These are phyloP conservation scores for Chrosomus eos DNA, from an alignment of 2,797 vertebrate species.

Conservation along the genomic window DNA sequence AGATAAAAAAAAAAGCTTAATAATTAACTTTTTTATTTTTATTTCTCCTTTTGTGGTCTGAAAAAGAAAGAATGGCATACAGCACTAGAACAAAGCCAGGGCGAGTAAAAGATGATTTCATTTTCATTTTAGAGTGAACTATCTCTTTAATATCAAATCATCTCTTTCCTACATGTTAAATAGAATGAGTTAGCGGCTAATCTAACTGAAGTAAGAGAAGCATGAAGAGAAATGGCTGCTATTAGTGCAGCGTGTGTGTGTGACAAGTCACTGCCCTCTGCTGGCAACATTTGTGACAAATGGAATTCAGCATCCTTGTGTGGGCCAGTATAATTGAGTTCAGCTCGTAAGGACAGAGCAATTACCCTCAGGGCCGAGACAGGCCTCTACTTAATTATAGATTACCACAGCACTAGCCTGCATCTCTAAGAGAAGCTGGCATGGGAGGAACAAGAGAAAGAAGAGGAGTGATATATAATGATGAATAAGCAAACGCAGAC, in stretches of 20 bases:
- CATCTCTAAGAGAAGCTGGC: background rate
- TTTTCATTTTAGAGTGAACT: background rate
- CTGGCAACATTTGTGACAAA: slow-evolving; percentile 63
- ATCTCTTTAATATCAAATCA: background rate
- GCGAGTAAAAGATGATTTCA: background rate
- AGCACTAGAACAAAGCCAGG: background rate
- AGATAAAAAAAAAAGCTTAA: background rate
- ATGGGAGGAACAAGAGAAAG: slow-evolving; percentile 12
- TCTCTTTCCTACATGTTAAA: slow-evolving; percentile 10
- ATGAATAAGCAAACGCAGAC: background rate
- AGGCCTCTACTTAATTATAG: slow-evolving; percentile 68
- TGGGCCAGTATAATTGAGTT: slow-evolving; percentile 68
- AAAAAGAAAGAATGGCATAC: background rate
- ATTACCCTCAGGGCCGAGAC: slow-evolving; percentile 64
- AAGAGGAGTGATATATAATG: background rate
- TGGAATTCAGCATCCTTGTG: background rate
- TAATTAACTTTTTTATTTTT: too few species aligned
- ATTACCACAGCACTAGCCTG: slow-evolving; percentile 57
- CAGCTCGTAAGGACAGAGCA: slow-evolving; percentile 66
- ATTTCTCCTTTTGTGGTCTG: too few species aligned
- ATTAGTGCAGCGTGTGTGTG: slow-evolving; percentile 56
- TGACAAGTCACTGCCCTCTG: slow-evolving; percentile 76
- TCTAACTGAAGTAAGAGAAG: slow-evolving; percentile 13
- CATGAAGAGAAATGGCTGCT: slow-evolving; percentile 9
- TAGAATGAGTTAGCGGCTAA: background rate